These are phyloP conservation scores for Catagonus wagneri DNA, from an alignment of 2,113 vertebrate genomes.

Conservation along the genomic window DNA sequence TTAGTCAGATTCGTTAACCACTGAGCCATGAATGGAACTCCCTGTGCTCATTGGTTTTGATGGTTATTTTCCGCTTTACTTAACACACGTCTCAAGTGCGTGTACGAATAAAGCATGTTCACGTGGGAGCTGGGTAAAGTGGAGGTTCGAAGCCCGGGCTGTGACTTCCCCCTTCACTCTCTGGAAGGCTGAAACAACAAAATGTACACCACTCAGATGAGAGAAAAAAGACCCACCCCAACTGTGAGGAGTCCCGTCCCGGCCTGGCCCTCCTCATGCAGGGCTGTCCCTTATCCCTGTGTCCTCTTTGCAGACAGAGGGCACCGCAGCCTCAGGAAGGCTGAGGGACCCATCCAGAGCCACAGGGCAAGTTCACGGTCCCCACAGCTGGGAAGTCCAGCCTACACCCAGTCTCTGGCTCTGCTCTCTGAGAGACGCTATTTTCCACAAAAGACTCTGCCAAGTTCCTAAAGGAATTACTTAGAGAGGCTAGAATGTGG, in stretches of 20 bases:
- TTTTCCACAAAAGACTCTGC: background rate
- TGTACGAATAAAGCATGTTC: background rate
- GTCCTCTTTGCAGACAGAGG: background rate
- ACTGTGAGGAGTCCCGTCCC: background rate
- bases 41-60: background rate
- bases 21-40: too few species aligned
- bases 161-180: background rate
- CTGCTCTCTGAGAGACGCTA: background rate
- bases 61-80: background rate
- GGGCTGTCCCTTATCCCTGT: background rate
- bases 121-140: too few species aligned
- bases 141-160: background rate
- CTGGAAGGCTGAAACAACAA: background rate
- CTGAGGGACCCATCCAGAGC: background rate
- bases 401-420: background rate
- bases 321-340: background rate
- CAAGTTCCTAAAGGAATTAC: background rate
- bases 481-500: background rate
- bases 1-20: too few species aligned
- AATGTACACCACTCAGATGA: background rate
- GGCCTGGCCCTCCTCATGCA: background rate
- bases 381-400: background rate
- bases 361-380: rapidly evolving
- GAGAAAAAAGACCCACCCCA: background rate
- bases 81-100: background rate